Evolutionary conservation across 1,140 invertebrate genomes (phyloP), one percentile per base, ranked within the genome.

Genomic region (Calliphora vicina): DNA sequence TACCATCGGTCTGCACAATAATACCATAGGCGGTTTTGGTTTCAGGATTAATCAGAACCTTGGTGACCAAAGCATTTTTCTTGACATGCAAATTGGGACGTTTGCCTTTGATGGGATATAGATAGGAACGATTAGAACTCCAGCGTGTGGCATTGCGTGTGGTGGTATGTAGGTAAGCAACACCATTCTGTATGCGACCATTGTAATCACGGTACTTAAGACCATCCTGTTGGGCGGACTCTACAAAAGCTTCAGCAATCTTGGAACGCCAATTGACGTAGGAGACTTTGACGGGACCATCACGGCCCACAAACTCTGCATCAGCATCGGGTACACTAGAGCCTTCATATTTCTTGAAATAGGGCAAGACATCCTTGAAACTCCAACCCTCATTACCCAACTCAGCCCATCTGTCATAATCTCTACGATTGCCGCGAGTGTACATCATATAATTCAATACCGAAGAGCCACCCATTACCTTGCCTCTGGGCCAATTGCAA

Each of bases 371-470:
- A n/a, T 96, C 93, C 17, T 95, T 91, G 91, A 94, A 98, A 15
- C 94, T 93, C 97, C 97, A 99, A 0, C 94, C 95, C 0, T 91
- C 85, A 83, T 97, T 97, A 0, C 97, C 97, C 87, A 96, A 89
- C 1, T 87, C 86, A 25, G 93, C 93, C 97, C 97, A 98, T 20
- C 93, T 90, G 86, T 98, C 94, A 86, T 95, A 98, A 87, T 98
- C 96, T 12, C 87, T 86, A 6, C 93, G 91, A 86, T 95, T 91
- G 6, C 97, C 96, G 85, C 97, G 20, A 0, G 96, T 96, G 85
- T 97, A 97, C 61, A 97, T 96, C 97, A 98, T 97, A 84, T 97
- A 97, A 87, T 98, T 98, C 0, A 98, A 90, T 0, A 96, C 95
- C 72, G 95, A 96, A 0, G 95, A 96, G 1, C 97, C 97, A 10